A percentile compares a stretch with the other conserved stretches of the same genome.
Evolutionary conservation across 2,888 invertebrate species (phyloP).

Genomic region (Atherix ibis): DNA sequence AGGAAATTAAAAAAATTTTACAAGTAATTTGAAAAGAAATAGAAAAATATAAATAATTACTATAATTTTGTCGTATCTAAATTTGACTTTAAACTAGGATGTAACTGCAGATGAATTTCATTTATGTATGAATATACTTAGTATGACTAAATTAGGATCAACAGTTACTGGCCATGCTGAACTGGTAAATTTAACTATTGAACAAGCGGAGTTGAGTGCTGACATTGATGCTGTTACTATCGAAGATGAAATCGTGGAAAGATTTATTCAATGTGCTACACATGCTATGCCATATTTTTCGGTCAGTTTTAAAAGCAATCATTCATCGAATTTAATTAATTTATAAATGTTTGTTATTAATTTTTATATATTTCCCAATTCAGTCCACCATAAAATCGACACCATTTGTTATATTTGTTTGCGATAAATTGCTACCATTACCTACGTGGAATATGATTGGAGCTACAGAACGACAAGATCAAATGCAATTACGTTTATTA

Average conservation of each 20-base stretch:
- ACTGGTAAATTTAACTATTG: conserved; percentile 68
- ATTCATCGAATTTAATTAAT: conserved; percentile 1
- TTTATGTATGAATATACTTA: conserved; percentile 70
- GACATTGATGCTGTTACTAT: conserved; percentile 33
- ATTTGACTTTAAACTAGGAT: conserved; percentile 42
- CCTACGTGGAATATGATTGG: conserved; percentile 48
- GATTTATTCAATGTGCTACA: conserved; percentile 71
- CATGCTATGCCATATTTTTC: conserved; percentile 79
- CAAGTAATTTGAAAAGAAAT: conserved; percentile 41
- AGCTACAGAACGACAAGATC: conserved; percentile 41
- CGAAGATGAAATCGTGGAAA: conserved; percentile 56
- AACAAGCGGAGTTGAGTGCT: conserved; percentile 70
- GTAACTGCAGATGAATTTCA: conserved; percentile 86
- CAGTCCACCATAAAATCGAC: no score
- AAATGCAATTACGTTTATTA: conserved; percentile 60
- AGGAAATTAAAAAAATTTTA: conserved; percentile 72
- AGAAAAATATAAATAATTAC: not conserved
- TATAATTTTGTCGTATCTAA: not conserved
- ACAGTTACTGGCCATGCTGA: conserved; percentile 75
- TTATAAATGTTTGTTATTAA: conserved; percentile 2
- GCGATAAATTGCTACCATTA: conserved; percentile 65
- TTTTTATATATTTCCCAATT: conserved; percentile 44
- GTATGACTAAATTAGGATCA: conserved; percentile 63
- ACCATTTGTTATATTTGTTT: conserved; percentile 69
- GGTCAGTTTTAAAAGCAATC: conserved; percentile 44